Percentiles rank a stretch among this genome's conserved stretches.
phyloP scores from a whole-genome alignment of 2,888 invertebrate genomes.

The Shargacucullia verbasci region DNA sequence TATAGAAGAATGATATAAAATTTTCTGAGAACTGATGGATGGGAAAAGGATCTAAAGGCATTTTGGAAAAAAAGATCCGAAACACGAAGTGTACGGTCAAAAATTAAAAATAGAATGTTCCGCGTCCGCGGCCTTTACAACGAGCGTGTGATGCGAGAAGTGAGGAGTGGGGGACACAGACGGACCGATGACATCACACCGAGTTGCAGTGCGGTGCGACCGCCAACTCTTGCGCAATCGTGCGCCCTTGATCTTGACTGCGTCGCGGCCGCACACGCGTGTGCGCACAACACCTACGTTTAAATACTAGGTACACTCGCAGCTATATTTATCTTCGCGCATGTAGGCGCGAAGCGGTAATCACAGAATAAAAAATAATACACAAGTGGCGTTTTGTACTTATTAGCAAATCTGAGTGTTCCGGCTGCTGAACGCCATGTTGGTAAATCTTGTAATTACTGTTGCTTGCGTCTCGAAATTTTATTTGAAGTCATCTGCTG shows the following conservation, averaged over 20 bases:
- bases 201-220: conserved; percentile 84
- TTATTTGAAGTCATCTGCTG: conserved; percentile 44
- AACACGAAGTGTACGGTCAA: conserved; percentile 56
- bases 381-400: conserved; percentile 70
- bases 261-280: conserved; percentile 86
- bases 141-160: conserved; percentile 65
- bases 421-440: conserved; percentile 66
- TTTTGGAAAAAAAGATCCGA: conserved; percentile 38
- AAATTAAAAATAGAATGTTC: conserved; percentile 83
- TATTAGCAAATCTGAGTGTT: conserved; percentile 75
- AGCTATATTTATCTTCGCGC: conserved; percentile 85
- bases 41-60: conserved; percentile 32
- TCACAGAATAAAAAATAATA: conserved; percentile 73
- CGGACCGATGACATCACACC: conserved; percentile 86
- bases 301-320: conserved; percentile 73
- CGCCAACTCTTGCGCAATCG: conserved; percentile 88
- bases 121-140: conserved; percentile 81
- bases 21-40: conserved; percentile 31
- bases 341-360: conserved; percentile 82
- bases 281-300: conserved; percentile 77
- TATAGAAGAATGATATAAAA: conserved; percentile 32
- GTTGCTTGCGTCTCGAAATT: conserved; percentile 54
- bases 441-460: conserved; percentile 66
- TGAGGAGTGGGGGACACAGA: conserved; percentile 71
- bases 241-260: conserved; percentile 89